Conservation (phyloP, 2,113 vertebrate species). For the Bothrops jararaca region DNA sequence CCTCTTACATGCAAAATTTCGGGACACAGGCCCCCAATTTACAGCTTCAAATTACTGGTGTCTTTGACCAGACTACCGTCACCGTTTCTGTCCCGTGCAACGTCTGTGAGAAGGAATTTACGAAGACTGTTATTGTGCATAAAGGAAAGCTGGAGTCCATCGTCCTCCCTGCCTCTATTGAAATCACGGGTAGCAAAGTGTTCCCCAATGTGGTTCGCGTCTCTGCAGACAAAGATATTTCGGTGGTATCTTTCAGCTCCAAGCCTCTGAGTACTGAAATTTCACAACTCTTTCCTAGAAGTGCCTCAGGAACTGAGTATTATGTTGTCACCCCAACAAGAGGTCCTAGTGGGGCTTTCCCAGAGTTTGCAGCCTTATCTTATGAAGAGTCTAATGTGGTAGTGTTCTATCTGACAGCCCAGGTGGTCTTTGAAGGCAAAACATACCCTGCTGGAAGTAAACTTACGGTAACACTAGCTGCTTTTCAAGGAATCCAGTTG, state of each 20-base stretch:
- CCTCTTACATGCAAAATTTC: neutral
- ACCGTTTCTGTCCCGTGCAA: neutral
- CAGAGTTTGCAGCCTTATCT: constrained; percentile 70
- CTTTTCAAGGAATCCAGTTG: constrained; percentile 67
- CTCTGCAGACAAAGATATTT: neutral
- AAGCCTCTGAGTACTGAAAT: neutral
- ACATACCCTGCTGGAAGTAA: constrained; percentile 13
- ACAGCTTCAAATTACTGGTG: neutral
- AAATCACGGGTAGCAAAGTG: neutral
- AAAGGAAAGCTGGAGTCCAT: neutral
- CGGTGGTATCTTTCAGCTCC: neutral
- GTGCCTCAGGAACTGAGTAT: neutral
- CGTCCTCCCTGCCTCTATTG: neutral
- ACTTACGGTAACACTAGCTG: constrained; percentile 55
- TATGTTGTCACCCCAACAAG: constrained; percentile 55
- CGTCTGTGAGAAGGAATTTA: rapidly evolving
- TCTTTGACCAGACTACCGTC: neutral
- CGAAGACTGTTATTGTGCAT: neutral
- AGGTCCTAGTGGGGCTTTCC: constrained; percentile 11
- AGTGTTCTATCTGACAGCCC: constrained; percentile 38
- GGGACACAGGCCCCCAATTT: neutral
- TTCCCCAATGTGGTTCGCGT: neutral
- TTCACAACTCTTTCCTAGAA: neutral
- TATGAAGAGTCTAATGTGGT: constrained; percentile 59
- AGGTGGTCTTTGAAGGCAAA: constrained; percentile 31